A percentile compares a stretch with the other conserved stretches of the same genome.
Conservation (phyloP, 2,113 vertebrate species). For the Cryptomyrus ogoouensis region DNA sequence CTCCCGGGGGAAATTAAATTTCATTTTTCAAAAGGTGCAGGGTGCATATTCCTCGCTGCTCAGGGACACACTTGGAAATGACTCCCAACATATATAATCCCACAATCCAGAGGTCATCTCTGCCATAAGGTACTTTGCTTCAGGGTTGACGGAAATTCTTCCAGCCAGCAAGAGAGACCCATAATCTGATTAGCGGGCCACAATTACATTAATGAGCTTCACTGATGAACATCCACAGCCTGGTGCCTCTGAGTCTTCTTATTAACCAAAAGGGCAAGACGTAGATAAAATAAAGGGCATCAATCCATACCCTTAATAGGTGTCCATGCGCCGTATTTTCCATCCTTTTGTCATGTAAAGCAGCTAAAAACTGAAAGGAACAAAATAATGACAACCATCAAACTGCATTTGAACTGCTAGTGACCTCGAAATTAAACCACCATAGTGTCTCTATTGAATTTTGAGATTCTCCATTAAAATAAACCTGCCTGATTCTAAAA, state of each 20-base stretch:
- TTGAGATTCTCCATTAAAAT: background rate
- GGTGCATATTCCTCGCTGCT: background rate
- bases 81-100: slow-evolving; percentile 8
- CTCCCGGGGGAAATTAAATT: slow-evolving; percentile 31
- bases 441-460: background rate
- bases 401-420: background rate
- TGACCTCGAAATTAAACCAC: background rate
- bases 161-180: slow-evolving; percentile 45
- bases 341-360: background rate
- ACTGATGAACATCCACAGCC: slow-evolving; percentile 41
- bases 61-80: background rate
- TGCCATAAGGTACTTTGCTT: background rate
- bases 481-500: background rate
- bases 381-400: background rate
- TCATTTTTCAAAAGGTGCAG: slow-evolving; percentile 22
- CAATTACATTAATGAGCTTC: slow-evolving; percentile 50
- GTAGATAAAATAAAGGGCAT: slow-evolving; percentile 27
- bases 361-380: background rate
- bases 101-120: background rate
- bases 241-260: slow-evolving; percentile 38
- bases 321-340: slow-evolving; percentile 32
- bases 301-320: slow-evolving; percentile 27
- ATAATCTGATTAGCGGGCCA: slow-evolving; percentile 50
- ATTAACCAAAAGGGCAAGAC: slow-evolving; percentile 24
- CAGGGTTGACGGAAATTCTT: slow-evolving; percentile 26